These are phyloP conservation scores for Molorchus minor DNA, from an alignment of 2,888 invertebrate genomes.

Conservation along the genomic window DNA sequence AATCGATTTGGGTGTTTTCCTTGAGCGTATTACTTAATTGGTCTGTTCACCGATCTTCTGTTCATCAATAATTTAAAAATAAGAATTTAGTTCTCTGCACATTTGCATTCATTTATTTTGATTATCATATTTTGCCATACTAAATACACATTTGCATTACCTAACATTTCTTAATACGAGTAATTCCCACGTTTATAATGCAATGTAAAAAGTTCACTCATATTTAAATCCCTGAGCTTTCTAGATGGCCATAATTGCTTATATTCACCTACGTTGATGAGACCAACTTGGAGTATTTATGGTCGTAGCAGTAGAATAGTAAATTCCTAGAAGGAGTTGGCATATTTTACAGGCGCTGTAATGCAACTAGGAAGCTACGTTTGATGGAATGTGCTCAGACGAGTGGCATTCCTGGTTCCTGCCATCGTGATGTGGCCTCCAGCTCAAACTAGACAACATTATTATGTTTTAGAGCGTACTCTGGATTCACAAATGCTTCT, in stretches of 20 bases:
- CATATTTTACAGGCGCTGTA: conserved; percentile 57
- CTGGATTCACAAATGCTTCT: conserved; percentile 43
- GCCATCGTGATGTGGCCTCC: conserved; percentile 51
- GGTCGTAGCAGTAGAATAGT: conserved; percentile 50
- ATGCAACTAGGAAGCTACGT: conserved; percentile 58
- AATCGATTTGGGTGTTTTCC: too few species aligned
- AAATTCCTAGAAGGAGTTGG: conserved; percentile 59
- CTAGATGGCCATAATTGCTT: conserved; percentile 31
- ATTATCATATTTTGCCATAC: too few species aligned
- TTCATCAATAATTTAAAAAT: too few species aligned
- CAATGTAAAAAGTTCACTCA: too few species aligned
- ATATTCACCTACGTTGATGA: conserved; percentile 45
- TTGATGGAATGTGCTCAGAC: conserved; percentile 59
- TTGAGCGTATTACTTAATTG: too few species aligned
- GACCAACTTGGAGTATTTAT: conserved; percentile 49
- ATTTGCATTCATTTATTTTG: too few species aligned
- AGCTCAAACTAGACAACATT: conserved; percentile 59
- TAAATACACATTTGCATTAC: too few species aligned
- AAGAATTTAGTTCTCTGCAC: too few species aligned
- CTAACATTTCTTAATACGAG: too few species aligned
- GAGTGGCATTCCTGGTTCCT: conserved; percentile 56
- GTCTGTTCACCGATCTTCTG: too few species aligned
- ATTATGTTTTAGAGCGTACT: conserved; percentile 51
- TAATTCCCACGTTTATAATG: too few species aligned
- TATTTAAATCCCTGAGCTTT: conserved; percentile 12